Conservation (phyloP, 2,888 invertebrate species). For the Chloromyia formosa region DNA sequence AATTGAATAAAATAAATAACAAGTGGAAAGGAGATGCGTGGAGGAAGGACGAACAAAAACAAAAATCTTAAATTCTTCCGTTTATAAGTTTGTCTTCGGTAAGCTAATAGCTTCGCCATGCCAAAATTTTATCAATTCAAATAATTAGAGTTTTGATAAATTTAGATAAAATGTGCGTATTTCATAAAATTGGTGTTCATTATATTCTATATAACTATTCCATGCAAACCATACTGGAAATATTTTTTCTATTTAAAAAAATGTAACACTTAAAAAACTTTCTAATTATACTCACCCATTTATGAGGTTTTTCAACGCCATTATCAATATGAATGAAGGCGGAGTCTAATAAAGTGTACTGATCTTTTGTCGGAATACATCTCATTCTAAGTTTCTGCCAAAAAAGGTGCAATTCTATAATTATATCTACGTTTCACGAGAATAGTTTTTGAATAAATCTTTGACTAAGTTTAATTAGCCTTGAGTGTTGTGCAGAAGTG, state of each 20-base stretch:
- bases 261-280: not conserved
- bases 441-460: not conserved
- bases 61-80: no score
- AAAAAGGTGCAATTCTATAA: constrained; percentile 36
- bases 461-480: not conserved
- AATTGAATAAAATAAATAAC: no score
- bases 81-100: no score
- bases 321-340: constrained; percentile 23
- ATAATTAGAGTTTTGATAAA: no score
- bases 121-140: no score
- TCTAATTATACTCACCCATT: constrained; percentile 18
- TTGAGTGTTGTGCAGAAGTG: not conserved
- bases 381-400: constrained; percentile 21
- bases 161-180: no score
- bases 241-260: not conserved
- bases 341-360: constrained; percentile 20
- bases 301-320: not conserved
- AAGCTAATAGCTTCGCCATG: no score
- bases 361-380: constrained; percentile 15
- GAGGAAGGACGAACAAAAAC: no score
- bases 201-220: no score
- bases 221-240: no score
- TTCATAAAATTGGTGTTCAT: no score
- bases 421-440: not conserved
- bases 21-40: no score